Percentiles rank a stretch among this genome's conserved stretches.
Conservation (phyloP, 2,888 invertebrate species). For the Synanthedon formicaeformis region DNA sequence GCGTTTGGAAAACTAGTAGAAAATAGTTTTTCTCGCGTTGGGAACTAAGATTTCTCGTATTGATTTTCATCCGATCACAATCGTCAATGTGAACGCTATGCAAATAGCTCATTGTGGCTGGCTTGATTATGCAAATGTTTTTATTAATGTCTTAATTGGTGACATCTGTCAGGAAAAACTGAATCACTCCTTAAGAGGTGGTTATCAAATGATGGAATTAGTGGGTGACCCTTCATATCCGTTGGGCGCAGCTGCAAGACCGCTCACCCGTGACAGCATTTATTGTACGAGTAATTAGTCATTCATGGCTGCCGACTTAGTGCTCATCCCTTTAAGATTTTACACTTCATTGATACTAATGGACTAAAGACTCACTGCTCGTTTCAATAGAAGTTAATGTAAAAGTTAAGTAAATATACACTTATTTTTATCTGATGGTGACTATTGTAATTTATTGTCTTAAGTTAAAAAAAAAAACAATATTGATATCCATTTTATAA, state of each 20-base stretch:
- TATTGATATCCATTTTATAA: too few species aligned
- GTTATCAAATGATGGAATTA: conserved; percentile 57
- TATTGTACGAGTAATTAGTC: conserved; percentile 47
- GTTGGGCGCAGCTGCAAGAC: conserved; percentile 48
- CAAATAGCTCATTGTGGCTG: conserved; percentile 45
- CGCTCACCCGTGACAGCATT: conserved; percentile 33
- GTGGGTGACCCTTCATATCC: conserved; percentile 62
- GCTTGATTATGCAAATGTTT: conserved; percentile 52
- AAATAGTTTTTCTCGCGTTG: conserved; percentile 18
- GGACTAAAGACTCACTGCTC: too few species aligned
- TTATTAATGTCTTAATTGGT: conserved; percentile 55
- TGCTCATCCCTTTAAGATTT: conserved; percentile 19
- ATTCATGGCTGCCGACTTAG: conserved; percentile 18
- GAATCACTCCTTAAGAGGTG: conserved; percentile 59
- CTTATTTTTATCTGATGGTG: too few species aligned
- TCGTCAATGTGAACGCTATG: conserved; percentile 61
- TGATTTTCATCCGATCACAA: conserved; percentile 51
- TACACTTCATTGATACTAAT: background rate
- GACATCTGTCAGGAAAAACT: conserved; percentile 65
- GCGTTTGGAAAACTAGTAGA: conserved; percentile 1
- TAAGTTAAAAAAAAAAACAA: too few species aligned
- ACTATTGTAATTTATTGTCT: too few species aligned
- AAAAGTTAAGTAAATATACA: too few species aligned
- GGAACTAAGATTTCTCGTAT: conserved; percentile 62
- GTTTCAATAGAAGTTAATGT: too few species aligned